Conservation (phyloP, 2,797 vertebrate genomes). For the Lerista edwardsae region DNA sequence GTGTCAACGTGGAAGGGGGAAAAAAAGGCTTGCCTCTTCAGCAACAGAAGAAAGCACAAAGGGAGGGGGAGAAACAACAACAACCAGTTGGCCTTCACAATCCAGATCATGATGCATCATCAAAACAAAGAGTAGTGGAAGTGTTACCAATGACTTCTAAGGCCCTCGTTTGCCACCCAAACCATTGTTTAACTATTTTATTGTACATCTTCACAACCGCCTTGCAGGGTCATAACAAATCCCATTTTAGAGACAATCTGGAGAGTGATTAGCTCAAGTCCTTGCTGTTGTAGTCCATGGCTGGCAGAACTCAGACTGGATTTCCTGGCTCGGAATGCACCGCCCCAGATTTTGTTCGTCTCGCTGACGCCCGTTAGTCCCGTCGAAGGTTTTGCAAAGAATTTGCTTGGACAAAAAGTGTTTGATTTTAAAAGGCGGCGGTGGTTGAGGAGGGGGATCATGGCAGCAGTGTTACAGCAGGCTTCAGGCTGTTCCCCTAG, state of each 20-base stretch:
- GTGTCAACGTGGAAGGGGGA: not conserved
- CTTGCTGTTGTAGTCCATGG: not conserved
- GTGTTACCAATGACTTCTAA: not conserved
- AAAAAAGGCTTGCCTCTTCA: not conserved
- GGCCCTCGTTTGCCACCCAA: not conserved
- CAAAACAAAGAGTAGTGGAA: too few relatives aligned
- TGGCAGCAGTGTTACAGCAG: not conserved
- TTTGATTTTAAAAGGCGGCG: not conserved
- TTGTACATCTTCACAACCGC: not conserved
- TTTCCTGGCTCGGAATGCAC: not conserved
- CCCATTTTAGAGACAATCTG: not conserved
- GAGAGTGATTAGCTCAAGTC: not conserved
- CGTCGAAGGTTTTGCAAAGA: rapidly evolving
- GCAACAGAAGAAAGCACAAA: not conserved
- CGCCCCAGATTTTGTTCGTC: not conserved
- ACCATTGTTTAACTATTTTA: not conserved
- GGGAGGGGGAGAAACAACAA: too few relatives aligned
- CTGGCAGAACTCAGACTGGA: not conserved
- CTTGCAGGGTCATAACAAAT: not conserved
- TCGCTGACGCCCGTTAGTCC: not conserved
- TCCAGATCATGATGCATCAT: not conserved
- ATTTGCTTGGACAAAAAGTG: too few relatives aligned
- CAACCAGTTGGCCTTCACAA: not conserved
- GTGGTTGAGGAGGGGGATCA: too few relatives aligned
- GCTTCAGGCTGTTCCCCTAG: not conserved